A percentile compares a stretch with the other conserved stretches of the same genome.
phyloP scores from a whole-genome alignment of 2,113 vertebrate genomes.

The Sterrhoptilus dennistouni region DNA sequence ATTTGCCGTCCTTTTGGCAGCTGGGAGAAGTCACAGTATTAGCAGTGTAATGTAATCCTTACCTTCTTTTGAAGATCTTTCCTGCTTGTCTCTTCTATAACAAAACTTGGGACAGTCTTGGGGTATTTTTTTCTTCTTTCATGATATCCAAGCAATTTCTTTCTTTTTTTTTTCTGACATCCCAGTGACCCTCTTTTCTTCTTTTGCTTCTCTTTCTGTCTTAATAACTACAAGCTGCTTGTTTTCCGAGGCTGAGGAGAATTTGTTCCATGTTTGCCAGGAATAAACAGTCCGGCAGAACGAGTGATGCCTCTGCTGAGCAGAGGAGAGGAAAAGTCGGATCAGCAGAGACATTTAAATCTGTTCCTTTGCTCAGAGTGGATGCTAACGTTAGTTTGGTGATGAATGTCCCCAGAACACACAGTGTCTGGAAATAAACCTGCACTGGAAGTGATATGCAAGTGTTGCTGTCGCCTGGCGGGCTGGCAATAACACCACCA shows the following conservation, averaged over 20 bases:
- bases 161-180: not conserved
- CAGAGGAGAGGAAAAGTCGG: conserved; percentile 1
- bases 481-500: not conserved
- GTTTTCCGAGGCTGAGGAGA: conserved; percentile 17
- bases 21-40: not conserved
- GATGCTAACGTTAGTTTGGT: not conserved
- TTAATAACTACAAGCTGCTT: conserved; percentile 14
- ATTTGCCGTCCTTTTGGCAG: conserved; percentile 7
- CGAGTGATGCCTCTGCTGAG: conserved; percentile 3
- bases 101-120: not conserved
- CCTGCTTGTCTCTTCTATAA: not conserved
- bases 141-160: not conserved
- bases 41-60: not conserved
- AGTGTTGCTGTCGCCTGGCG: not conserved
- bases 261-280: not conserved
- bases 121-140: not conserved
- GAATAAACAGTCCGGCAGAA: conserved; percentile 30
- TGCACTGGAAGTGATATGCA: not conserved
- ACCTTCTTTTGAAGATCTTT: not conserved
- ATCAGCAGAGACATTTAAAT: not conserved
- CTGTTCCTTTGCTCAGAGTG: conserved; percentile 27
- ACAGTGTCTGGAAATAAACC: conserved; percentile 1
- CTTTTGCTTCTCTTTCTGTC: not conserved
- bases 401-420: not conserved
- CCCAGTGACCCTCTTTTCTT: not conserved